These are phyloP conservation scores for Crotalus viridis DNA, from an alignment of 2,113 vertebrate species.

Conservation along the genomic window DNA sequence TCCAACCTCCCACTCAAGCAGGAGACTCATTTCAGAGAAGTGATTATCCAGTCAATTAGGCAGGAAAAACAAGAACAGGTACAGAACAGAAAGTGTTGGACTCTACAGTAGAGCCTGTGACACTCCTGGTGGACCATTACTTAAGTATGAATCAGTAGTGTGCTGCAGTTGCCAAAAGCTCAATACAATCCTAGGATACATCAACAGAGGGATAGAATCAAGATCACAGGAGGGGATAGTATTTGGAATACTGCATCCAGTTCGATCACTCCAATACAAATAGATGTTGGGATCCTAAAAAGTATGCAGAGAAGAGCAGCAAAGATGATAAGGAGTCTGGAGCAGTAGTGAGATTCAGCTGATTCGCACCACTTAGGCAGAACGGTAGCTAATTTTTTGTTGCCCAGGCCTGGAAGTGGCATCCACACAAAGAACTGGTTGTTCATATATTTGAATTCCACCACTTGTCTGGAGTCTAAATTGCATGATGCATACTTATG, in stretches of 20 bases:
- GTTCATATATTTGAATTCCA: no score
- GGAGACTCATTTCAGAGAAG: not conserved
- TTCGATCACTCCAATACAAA: not conserved
- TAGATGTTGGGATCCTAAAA: not conserved
- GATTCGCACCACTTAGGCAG: no score
- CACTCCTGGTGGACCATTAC: not conserved
- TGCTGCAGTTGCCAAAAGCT: not conserved
- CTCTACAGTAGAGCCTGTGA: not conserved
- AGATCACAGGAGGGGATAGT: not conserved
- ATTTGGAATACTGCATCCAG: not conserved
- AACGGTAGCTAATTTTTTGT: no score
- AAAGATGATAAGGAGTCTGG: not conserved
- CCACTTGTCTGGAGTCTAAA: not conserved
- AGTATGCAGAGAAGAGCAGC: not conserved
- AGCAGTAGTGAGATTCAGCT: not conserved
- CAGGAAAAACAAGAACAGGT: not conserved
- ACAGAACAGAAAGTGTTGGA: not conserved
- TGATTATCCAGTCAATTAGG: not conserved
- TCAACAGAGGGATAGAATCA: not conserved
- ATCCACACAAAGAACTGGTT: no score
- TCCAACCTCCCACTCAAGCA: no score
- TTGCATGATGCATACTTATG: not conserved
- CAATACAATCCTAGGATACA: not conserved
- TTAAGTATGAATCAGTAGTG: not conserved
- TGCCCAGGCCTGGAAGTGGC: no score